Evolutionary conservation across 2,113 vertebrate genomes (phyloP).

Genomic region (Dissostichus mawsoni): DNA sequence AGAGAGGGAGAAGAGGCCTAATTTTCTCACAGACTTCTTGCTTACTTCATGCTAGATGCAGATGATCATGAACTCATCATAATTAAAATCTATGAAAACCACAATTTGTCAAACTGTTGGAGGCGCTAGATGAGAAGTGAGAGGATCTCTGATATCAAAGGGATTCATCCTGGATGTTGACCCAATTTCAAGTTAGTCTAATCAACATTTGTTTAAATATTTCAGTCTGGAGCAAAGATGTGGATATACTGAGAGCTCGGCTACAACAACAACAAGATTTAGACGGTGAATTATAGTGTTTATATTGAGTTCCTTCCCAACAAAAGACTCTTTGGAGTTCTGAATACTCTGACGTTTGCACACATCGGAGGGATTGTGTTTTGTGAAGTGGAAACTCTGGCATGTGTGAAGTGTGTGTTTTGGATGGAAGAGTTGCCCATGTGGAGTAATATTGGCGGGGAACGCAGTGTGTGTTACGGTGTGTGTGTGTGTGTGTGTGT

Average conservation of each 20-base stretch:
- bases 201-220: not conserved
- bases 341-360: not conserved
- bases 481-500: too few relatives aligned
- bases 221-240: not conserved
- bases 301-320: not conserved
- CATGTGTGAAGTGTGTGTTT: conserved; percentile 48
- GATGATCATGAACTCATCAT: too few relatives aligned
- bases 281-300: not conserved
- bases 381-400: conserved; percentile 44
- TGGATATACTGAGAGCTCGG: not conserved
- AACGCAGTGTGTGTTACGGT: too few relatives aligned
- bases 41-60: too few relatives aligned
- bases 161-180: too few relatives aligned
- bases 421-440: conserved; percentile 26
- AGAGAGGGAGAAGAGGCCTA: too few relatives aligned
- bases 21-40: too few relatives aligned
- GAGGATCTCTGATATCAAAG: too few relatives aligned
- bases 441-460: not conserved
- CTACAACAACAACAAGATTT: not conserved
- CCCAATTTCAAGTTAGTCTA: too few relatives aligned
- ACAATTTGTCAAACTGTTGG: too few relatives aligned
- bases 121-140: too few relatives aligned
- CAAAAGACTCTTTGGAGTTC: not conserved
- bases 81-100: too few relatives aligned
- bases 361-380: not conserved